Conservation (phyloP, 2,113 vertebrate genomes). For the Rattus rattus region DNA sequence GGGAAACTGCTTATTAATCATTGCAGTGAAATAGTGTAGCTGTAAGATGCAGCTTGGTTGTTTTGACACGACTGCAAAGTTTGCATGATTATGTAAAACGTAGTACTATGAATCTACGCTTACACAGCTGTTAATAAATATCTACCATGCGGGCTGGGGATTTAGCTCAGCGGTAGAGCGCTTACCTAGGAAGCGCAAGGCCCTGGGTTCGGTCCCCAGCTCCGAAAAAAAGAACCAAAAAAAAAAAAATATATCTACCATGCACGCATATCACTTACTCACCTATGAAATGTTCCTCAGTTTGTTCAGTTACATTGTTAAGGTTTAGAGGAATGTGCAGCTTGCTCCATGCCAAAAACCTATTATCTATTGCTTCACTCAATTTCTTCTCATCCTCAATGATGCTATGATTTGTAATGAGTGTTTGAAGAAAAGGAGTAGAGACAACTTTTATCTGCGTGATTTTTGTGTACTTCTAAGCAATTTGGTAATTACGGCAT, state of each 20-base stretch:
- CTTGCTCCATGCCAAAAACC: background rate
- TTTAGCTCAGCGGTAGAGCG: too few relatives aligned
- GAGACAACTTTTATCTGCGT: background rate
- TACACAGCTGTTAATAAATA: conserved; percentile 49
- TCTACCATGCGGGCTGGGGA: background rate
- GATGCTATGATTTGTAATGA: background rate
- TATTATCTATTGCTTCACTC: background rate
- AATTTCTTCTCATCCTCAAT: background rate
- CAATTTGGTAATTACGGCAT: background rate
- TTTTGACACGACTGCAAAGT: conserved; percentile 41
- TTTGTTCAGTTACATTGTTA: background rate
- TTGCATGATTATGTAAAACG: conserved; percentile 64
- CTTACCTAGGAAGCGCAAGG: too few relatives aligned
- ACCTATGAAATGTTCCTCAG: background rate
- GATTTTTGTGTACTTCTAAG: background rate
- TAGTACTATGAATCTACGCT: conserved; percentile 10
- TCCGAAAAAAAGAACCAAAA: too few relatives aligned
- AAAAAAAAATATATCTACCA: background rate
- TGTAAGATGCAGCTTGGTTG: conserved; percentile 64
- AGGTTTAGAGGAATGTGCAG: background rate
- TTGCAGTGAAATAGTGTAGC: conserved; percentile 45
- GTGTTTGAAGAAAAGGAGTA: background rate
- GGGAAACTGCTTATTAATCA: conserved; percentile 67
- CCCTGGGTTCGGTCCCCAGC: too few relatives aligned
- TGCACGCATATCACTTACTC: background rate